Percentiles rank a stretch among this genome's conserved stretches.
These are phyloP conservation scores for Saccopteryx leptura DNA, from an alignment of 2,113 vertebrate species.

Conservation along the genomic window DNA sequence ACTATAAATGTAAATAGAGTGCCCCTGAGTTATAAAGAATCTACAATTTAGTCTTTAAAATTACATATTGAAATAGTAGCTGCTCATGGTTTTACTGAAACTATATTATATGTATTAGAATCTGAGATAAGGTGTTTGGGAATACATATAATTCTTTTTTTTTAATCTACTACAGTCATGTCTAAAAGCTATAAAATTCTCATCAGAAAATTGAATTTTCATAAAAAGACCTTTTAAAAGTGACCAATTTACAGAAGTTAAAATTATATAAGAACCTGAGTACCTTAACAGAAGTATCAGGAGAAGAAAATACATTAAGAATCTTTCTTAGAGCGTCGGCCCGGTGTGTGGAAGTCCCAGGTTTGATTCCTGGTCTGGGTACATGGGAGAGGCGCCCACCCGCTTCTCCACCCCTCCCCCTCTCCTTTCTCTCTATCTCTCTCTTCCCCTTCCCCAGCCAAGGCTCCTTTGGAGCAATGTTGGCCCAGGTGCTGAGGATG, in stretches of 20 bases:
- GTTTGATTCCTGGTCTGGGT: too few species aligned
- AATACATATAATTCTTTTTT: not conserved
- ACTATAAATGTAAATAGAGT: not conserved
- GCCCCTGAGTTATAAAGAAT: not conserved
- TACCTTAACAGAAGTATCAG: not conserved
- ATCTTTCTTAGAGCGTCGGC: not conserved
- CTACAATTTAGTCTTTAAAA: conserved; percentile 16
- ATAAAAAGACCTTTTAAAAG: conserved; percentile 29
- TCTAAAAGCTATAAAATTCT: conserved; percentile 2
- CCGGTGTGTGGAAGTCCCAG: too few species aligned
- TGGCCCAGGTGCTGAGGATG: too few species aligned
- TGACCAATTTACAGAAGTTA: not conserved
- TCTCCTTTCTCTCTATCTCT: too few species aligned
- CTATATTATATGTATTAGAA: not conserved
- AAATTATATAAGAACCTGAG: not conserved
- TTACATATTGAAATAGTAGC: not conserved
- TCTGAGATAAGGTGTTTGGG: not conserved
- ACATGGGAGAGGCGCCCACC: too few species aligned
- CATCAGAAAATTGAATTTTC: not conserved
- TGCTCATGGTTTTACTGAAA: conserved; percentile 6
- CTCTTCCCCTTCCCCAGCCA: too few species aligned
- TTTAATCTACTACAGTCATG: not conserved
- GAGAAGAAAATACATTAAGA: not conserved
- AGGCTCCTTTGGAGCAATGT: too few species aligned
- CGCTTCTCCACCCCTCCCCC: too few species aligned